Base-by-base conservation (phyloP, 2,888 invertebrate genomes). In the Netelia inedita region DNA sequence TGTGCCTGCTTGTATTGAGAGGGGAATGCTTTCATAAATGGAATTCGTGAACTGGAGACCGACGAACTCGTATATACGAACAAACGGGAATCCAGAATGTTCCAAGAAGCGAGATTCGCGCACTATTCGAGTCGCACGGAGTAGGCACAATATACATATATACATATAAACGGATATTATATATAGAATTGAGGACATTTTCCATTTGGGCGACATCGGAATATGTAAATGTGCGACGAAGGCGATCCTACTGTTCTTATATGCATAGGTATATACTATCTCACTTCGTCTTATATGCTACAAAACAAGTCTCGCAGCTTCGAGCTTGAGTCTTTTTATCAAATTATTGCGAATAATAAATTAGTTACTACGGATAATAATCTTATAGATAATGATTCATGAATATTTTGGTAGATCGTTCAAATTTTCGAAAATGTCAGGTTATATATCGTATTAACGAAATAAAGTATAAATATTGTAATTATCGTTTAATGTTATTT, bases 221-320 rank as follows among this genome's bases (percentile, higher is more conserved):
- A 78, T 78, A 78, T 78, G 68, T 61, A 78, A 78, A 78, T 78
- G 59, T 50, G 14, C 11, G 28, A 46, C 11, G 19, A 50, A 16
- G 16, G n/a, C n/a, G 9, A 19, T 6, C 21, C 16, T 2, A 16
- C 9, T n/a, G 16, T 3, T 57, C 16, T 57, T 19, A 46, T 0
- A 46, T 46, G 16, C 57, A 57, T 21, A n/a, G n/a, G n/a, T n/a
- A 16, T 9, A 57, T 19, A 57, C 57, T 57, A 57, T 57, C 9
- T 19, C 19, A 57, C 57, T 19, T 19, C 10, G 19, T 10, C 19
- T 0, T 16, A 16, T 57, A 46, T 11, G 28, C 5, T 28, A 28
- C 28, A 2, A 28, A 28, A 28, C 28, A 28, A 28, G 28, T 28
- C 5, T 5, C 0, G 28, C 28, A 2, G 3, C 28, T 28, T 0